Base-by-base conservation (phyloP, 1,140 invertebrate species). In the Rhynchophorus ferrugineus region DNA sequence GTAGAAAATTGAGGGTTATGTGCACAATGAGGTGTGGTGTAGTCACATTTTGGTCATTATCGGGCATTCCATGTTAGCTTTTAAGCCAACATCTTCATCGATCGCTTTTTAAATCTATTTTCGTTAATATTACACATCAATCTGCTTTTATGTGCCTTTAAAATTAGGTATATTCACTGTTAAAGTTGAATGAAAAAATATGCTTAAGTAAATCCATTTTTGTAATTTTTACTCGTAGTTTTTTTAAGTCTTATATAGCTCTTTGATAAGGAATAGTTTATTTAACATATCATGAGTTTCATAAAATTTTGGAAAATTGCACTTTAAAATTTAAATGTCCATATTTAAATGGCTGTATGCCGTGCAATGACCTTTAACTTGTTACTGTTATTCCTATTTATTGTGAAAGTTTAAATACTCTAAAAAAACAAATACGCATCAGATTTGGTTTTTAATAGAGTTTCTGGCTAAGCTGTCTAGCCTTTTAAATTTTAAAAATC, bases 401-500 rank as follows among this genome's bases (percentile, higher is more conserved):
- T 13, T 44, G 6, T 3, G 9, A n/a, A 21, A 33, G 22, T 44
- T 24, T 21, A 44, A 29, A 44, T 24, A 44, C 14, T 29, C 11
- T 7, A 13, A 16, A n/a, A n/a, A n/a, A n/a, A n/a, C n/a, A n/a
- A n/a, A n/a, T n/a, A n/a, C n/a, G n/a, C n/a, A n/a, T n/a, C n/a
- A n/a, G n/a, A n/a, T n/a, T n/a, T 48, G 13, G 38, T 38, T 48
- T 24, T 36, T 35, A 18, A 16, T 36, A 44, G 21, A 20, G 16
- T 2, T 19, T 22, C 18, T 17, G 19, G 6, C 5, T 11, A 43
- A 20, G 41, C 9, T 24, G n/a, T 19, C n/a, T 16, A 35, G 13
- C 19, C 22, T 54, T 54, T 54, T 47, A 47, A 54, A 54, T 35
- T 54, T 54, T 47, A 54, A 54, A 47, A 13, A 19, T 35, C 51